phyloP scores from a whole-genome alignment of 2,797 vertebrate species.

The Rhinichthys osculus region DNA sequence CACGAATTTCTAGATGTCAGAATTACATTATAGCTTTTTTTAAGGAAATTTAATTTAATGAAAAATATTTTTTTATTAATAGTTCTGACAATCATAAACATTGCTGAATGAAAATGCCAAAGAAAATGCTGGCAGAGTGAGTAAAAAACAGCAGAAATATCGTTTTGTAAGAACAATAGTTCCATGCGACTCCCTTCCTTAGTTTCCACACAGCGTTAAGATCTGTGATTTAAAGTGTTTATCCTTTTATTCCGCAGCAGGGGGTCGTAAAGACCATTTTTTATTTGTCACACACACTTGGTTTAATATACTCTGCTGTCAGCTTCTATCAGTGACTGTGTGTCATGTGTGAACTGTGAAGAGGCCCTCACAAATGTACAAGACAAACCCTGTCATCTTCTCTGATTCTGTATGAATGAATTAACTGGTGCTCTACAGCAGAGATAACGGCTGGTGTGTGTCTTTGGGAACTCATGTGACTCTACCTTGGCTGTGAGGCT shows the following conservation, averaged over 20 bases:
- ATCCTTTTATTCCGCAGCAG: conserved; percentile 22
- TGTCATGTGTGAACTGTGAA: conserved; percentile 25
- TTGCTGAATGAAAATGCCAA: not conserved
- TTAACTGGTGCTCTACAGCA: not conserved
- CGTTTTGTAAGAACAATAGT: not conserved
- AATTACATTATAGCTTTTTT: not conserved
- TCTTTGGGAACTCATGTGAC: conserved; percentile 7
- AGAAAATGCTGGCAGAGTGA: not conserved
- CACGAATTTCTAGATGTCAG: not conserved
- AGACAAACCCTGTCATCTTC: not conserved
- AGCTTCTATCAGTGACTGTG: conserved; percentile 19
- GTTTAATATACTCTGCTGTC: conserved; percentile 44
- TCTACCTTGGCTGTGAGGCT: conserved; percentile 92
- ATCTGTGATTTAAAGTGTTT: conserved; percentile 36
- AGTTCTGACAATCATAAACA: not conserved
- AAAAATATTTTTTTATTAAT: not conserved
- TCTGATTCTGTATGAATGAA: not conserved
- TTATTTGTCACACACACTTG: conserved; percentile 24
- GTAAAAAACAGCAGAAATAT: not conserved
- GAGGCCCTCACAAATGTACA: conserved; percentile 25
- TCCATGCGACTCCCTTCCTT: not conserved
- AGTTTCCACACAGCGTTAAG: not conserved
- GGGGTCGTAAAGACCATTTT: conserved; percentile 19
- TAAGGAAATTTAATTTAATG: not conserved
- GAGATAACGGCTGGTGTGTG: conserved; percentile 11